phyloP scores from a whole-genome alignment of 2,797 vertebrate species.

The Mormyrus proboscirostris region DNA sequence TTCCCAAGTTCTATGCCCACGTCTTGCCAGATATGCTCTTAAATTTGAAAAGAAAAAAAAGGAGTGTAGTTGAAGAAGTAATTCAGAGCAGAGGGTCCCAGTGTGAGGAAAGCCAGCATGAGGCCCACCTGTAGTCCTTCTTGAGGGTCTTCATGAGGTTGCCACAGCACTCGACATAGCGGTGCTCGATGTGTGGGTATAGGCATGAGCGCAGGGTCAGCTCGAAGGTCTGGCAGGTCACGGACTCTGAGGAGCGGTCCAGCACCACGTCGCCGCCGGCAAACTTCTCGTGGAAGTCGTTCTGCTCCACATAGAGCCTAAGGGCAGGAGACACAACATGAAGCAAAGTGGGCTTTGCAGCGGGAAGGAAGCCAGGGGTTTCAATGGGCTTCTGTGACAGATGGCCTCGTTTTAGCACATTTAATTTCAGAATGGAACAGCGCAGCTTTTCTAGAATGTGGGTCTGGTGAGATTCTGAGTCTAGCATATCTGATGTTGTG shows the following conservation, averaged over 20 bases:
- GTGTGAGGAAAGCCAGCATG: not conserved
- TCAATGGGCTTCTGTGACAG: not conserved
- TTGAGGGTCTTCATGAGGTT: conserved; percentile 94
- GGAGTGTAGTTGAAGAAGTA: not conserved
- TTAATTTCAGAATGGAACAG: not conserved
- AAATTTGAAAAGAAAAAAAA: not conserved
- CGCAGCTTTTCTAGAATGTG: not conserved
- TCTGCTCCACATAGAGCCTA: conserved; percentile 91
- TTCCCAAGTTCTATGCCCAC: not conserved
- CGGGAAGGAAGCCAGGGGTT: not conserved
- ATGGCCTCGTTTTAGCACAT: not conserved
- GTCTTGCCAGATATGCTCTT: not conserved
- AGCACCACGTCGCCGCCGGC: conserved; percentile 78
- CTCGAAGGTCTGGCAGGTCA: conserved; percentile 96
- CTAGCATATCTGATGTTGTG: not conserved
- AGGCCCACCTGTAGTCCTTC: conserved; percentile 81
- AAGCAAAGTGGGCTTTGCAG: not conserved
- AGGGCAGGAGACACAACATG: not conserved
- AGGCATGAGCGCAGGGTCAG: conserved; percentile 89
- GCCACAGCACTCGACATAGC: conserved; percentile 91
- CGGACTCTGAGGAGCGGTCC: conserved; percentile 89
- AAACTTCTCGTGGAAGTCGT: conserved; percentile 87
- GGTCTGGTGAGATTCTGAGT: not conserved
- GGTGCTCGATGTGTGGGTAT: conserved; percentile 87
- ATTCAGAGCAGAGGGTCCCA: not conserved